phyloP scores from a whole-genome alignment of 2,113 vertebrate species.

The Pomatostomus ruficeps region DNA sequence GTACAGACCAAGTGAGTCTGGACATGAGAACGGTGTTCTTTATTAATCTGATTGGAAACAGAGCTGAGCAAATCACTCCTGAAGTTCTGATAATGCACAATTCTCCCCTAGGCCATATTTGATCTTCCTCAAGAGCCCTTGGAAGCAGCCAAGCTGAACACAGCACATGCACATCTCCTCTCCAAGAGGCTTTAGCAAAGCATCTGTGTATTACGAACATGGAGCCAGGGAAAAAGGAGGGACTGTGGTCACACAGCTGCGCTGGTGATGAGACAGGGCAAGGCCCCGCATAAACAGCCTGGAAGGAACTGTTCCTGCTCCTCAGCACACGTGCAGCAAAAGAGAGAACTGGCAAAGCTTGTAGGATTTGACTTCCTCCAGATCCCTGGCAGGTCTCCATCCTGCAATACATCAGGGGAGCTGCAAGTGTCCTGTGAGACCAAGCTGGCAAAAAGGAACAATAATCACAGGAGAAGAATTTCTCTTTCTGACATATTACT shows the following conservation, averaged over 20 bases:
- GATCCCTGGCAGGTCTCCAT: neutral
- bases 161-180: neutral
- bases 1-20: neutral
- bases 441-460: neutral
- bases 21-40: neutral
- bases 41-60: neutral
- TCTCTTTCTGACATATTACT: neutral
- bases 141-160: neutral
- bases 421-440: neutral
- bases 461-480: neutral
- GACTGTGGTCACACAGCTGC: neutral
- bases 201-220: neutral
- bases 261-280: neutral
- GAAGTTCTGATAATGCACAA: neutral
- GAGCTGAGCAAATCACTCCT: neutral
- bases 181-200: neutral
- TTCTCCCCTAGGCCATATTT: neutral
- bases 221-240: neutral
- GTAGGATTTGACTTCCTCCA: neutral
- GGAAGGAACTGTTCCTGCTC: slow-evolving; percentile 2
- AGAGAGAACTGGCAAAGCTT: neutral
- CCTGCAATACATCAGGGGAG: neutral
- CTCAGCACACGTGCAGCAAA: neutral
- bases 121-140: neutral
- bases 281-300: neutral